These are phyloP conservation scores for western clawed frog (Xenopus tropicalis) DNA, from an alignment of 2,113 vertebrate genomes.

Conservation along the genomic window UCB_Xtro_10.0 CM004451.2:54316001-54316500, in stretches of 20 bases:
- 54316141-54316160: too few species aligned
- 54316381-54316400: conserved; percentile 5
- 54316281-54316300: background rate
- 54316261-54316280: background rate
- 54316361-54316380: background rate
- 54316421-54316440: background rate
- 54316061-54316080: too few species aligned
- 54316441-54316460: conserved; percentile 13
- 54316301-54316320: conserved; percentile 4
- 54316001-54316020: too few species aligned
- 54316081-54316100: too few species aligned
- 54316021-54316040: too few species aligned
- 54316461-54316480: background rate
- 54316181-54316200: background rate
- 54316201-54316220: conserved; percentile 3
- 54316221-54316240: background rate
- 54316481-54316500: too few species aligned
- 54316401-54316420: background rate
- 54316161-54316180: too few species aligned
- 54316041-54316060: too few species aligned
- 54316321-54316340: background rate
- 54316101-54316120: too few species aligned
- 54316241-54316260: background rate
- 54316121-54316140: too few species aligned
- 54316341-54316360: conserved; percentile 11